These are phyloP conservation scores for Xyliphius kryptos DNA, from an alignment of 2,113 vertebrate genomes.

Conservation along the genomic window DNA sequence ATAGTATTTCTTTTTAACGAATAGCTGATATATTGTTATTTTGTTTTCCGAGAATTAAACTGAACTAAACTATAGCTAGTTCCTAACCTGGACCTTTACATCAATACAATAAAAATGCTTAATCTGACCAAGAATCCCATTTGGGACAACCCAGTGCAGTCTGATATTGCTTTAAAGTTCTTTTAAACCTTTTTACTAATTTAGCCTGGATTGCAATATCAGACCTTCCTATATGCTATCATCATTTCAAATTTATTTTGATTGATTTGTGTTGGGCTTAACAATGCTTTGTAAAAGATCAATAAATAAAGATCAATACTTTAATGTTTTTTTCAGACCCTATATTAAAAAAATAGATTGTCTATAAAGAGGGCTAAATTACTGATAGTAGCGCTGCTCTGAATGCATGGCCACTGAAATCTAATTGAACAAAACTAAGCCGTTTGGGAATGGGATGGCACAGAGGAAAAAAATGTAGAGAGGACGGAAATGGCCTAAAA, in stretches of 20 bases:
- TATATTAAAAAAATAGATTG: constrained; percentile 84
- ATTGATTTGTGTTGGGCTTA: constrained; percentile 94
- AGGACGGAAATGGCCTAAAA: background rate
- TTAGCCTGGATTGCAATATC: constrained; percentile 55
- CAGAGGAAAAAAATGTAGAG: constrained; percentile 24
- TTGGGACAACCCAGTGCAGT: constrained; percentile 60
- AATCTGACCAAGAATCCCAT: constrained; percentile 56
- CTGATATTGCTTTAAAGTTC: constrained; percentile 57
- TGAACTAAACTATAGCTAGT: constrained; percentile 63
- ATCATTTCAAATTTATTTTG: constrained; percentile 90
- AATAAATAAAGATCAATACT: constrained; percentile 87
- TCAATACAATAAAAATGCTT: constrained; percentile 69
- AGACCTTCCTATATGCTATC: constrained; percentile 67
- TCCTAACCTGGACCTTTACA: constrained; percentile 54
- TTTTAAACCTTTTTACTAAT: constrained; percentile 51
- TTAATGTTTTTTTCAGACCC: constrained; percentile 83
- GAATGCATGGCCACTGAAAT: constrained; percentile 77
- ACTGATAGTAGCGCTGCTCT: constrained; percentile 65
- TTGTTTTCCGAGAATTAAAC: constrained; percentile 60
- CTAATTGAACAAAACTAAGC: constrained; percentile 74
- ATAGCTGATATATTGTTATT: background rate
- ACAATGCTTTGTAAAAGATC: constrained; percentile 85
- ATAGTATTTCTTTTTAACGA: background rate
- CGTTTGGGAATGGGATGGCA: constrained; percentile 54
- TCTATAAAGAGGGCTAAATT: constrained; percentile 77